A percentile compares a stretch with the other conserved stretches of the same genome.
These are phyloP conservation scores for Hyperoodon ampullatus DNA, from an alignment of 2,113 vertebrate species.

Conservation along the genomic window DNA sequence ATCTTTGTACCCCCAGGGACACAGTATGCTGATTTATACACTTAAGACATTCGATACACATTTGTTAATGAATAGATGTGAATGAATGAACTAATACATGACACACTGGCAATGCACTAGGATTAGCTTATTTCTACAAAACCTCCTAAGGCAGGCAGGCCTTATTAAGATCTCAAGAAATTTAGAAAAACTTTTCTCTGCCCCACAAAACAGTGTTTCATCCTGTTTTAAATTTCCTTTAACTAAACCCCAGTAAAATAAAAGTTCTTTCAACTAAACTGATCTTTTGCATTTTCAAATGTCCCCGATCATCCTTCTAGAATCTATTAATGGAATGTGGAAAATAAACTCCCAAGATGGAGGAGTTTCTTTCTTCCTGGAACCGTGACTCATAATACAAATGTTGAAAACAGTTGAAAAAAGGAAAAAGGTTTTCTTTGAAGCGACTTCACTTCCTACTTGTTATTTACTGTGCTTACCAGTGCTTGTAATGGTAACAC, in stretches of 20 bases:
- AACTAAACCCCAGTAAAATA: not conserved
- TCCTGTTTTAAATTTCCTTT: not conserved
- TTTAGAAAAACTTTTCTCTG: not conserved
- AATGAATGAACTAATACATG: not conserved
- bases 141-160: not conserved
- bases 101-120: not conserved
- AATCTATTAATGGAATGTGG: not conserved
- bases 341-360: slow-evolving; percentile 10
- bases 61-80: not conserved
- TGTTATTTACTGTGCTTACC: not conserved
- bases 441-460: slow-evolving; percentile 1
- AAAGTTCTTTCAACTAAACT: not conserved
- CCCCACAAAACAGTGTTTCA: not conserved
- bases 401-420: slow-evolving; percentile 45
- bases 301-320: not conserved
- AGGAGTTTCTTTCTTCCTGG: slow-evolving; percentile 27
- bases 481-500: not conserved
- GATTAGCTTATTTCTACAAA: not conserved
- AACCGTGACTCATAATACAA: slow-evolving; percentile 25
- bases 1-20: not conserved
- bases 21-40: not conserved
- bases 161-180: not conserved
- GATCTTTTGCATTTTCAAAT: not conserved
- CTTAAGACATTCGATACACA: not conserved
- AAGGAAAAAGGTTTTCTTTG: slow-evolving; percentile 57